Evolutionary conservation across 2,797 vertebrate genomes (phyloP), one percentile per base, ranked within the genome.

Genomic region (Phoxinus dragarum): DNA sequence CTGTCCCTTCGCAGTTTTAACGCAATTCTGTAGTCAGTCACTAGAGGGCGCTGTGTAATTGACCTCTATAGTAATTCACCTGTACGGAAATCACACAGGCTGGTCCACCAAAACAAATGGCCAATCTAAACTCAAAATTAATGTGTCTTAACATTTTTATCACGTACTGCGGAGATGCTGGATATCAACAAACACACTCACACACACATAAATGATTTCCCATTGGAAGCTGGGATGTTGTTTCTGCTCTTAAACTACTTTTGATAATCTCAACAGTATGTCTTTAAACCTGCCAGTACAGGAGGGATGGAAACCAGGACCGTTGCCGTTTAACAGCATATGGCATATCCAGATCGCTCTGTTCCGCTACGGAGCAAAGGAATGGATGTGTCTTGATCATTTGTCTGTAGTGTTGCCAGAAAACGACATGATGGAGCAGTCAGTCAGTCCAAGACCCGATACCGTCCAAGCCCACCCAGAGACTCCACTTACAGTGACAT

Each of bases 391-490:
- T 73, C 79, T 87, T 84, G 77, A 47, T 82, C 44, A 47, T 77
- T 73, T 44, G 86, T 85, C 68, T 74, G 42, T 84, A 85, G 73
- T 78, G 31, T 6, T 73, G 83, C 88, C 81, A 82, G 78, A 84
- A 88, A 82, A 64, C 9, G 12, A 74, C 81, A 82, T 76, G 88
- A 86, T 86, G 79, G 78, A 89, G 84, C 86, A 66, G 11, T 69
- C 80, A 59, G 82, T 83, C 80, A 77, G 83, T 87, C 59, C 71
- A 85, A 79, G 74, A 67, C 56, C 67, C 74, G 16, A 61, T 73
- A 67, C 52, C 38, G 80, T 77, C 79, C 87, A 85, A 89, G 89
- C 85, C 89, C 89, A 89, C 89, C 76, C 85, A 89, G 82, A 80
- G 75, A 44, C 71, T 80, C 40, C 27, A 42, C 40, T 83, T 75